phyloP scores from a whole-genome alignment of 2,888 invertebrate species.

The Argyra leucocephala region DNA sequence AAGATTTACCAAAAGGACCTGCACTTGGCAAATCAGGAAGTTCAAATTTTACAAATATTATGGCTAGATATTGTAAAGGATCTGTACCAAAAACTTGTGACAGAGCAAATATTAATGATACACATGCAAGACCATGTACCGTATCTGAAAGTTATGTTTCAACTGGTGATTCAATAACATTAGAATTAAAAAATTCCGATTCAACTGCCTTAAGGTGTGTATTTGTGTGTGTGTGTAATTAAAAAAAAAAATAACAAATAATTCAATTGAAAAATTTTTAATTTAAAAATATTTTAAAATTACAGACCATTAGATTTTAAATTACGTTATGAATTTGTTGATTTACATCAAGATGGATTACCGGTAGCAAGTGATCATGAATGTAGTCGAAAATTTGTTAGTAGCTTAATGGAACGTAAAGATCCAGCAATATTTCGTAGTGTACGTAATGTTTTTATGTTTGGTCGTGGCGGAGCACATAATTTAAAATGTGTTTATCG shows the following conservation, averaged over 20 bases:
- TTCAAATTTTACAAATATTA: conserved; percentile 60
- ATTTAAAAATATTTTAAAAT: not conserved
- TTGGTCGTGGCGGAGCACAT: conserved; percentile 72
- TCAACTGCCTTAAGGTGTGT: conserved; percentile 73
- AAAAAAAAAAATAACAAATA: not conserved
- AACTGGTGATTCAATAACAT: conserved; percentile 67
- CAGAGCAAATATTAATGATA: conserved; percentile 57
- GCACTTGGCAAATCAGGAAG: conserved; percentile 49
- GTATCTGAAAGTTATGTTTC: conserved; percentile 76
- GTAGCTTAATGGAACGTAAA: conserved; percentile 46
- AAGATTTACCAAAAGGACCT: conserved; percentile 35
- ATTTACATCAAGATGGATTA: conserved; percentile 75
- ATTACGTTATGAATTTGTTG: conserved; percentile 80
- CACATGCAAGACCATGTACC: conserved; percentile 61
- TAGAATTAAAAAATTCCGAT: conserved; percentile 69
- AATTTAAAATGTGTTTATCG: conserved; percentile 83
- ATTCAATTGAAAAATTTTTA: not conserved
- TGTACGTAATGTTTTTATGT: conserved; percentile 73
- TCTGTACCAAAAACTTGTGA: conserved; percentile 75
- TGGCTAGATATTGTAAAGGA: conserved; percentile 74
- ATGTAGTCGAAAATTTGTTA: conserved; percentile 69
- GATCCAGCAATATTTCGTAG: conserved; percentile 69
- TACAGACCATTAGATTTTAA: conserved; percentile 72
- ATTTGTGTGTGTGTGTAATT: not conserved
- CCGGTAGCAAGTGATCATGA: conserved; percentile 56